Evolutionary conservation across 2,888 invertebrate species (phyloP).

Genomic region (Aleiodes leptofemur): DNA sequence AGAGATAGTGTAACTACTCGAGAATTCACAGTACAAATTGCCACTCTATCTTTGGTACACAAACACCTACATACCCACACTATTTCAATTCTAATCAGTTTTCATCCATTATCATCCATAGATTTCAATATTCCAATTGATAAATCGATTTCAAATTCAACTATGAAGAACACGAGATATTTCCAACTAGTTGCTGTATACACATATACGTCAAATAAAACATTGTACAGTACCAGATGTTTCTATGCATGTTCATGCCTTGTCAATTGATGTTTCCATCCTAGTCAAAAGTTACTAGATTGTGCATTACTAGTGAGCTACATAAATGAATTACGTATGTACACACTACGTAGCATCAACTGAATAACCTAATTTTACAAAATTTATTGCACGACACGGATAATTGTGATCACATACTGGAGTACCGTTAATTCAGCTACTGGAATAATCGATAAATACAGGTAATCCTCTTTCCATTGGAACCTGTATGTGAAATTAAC

Average conservation of each 20-base stretch:
- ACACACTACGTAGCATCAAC: constrained; percentile 41
- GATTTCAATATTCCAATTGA: constrained; percentile 41
- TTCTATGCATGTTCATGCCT: too few species aligned
- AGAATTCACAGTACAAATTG: too few species aligned
- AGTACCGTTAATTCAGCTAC: constrained; percentile 16
- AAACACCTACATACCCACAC: background rate
- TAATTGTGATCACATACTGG: constrained; percentile 28
- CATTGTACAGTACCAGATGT: too few species aligned
- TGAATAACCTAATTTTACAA: constrained; percentile 62
- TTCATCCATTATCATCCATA: constrained; percentile 17
- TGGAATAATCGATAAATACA: constrained; percentile 23
- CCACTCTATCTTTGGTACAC: background rate
- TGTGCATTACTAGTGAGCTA: too few species aligned
- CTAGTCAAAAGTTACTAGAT: too few species aligned
- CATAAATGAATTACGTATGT: too few species aligned
- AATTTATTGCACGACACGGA: constrained; percentile 61
- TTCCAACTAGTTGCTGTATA: too few species aligned
- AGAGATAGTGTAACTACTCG: too few species aligned
- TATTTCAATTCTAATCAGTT: constrained; percentile 8
- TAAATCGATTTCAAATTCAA: constrained; percentile 32
- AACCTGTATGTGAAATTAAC: constrained; percentile 1
- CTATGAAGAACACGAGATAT: background rate
- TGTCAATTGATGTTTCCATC: too few species aligned
- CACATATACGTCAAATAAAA: too few species aligned
- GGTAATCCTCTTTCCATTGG: constrained; percentile 23